Evolutionary conservation across 2,113 vertebrate species (phyloP).

Genomic region (Narcine bancroftii): DNA sequence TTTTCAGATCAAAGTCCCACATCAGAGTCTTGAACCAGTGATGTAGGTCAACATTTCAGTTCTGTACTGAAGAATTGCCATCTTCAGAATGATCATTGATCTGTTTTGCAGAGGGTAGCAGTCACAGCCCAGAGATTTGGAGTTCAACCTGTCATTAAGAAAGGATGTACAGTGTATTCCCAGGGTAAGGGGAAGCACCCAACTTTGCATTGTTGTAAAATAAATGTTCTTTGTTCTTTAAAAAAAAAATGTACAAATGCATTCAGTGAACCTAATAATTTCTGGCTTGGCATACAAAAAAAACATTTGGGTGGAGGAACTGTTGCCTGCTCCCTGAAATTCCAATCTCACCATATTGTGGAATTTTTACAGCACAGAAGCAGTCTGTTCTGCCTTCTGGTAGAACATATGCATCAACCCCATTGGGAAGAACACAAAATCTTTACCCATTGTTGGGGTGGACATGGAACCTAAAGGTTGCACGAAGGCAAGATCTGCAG

Average conservation of each 20-base stretch:
- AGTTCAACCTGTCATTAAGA: neutral
- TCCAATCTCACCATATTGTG: neutral
- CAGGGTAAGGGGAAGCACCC: too few relatives aligned
- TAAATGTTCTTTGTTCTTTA: too few relatives aligned
- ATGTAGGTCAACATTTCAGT: neutral
- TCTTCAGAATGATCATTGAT: too few relatives aligned
- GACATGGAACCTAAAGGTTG: neutral
- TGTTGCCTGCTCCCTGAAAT: neutral
- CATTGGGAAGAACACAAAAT: neutral
- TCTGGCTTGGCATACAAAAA: neutral
- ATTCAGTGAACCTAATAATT: neutral
- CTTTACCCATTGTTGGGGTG: neutral
- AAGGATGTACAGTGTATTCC: too few relatives aligned
- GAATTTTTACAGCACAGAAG: too few relatives aligned
- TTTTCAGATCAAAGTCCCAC: neutral
- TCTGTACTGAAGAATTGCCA: neutral
- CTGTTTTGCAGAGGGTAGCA: neutral
- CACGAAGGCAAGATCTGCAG: neutral
- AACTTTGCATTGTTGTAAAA: too few relatives aligned
- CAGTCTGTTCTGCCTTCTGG: too few relatives aligned
- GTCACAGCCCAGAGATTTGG: neutral
- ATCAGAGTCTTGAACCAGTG: neutral
- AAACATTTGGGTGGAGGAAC: neutral
- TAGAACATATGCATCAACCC: too few relatives aligned
- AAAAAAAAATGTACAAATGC: too few relatives aligned